A percentile compares a stretch with the other conserved stretches of the same genome.
Conservation (phyloP, 1,140 invertebrate species). For the Drosophila orosa region DNA sequence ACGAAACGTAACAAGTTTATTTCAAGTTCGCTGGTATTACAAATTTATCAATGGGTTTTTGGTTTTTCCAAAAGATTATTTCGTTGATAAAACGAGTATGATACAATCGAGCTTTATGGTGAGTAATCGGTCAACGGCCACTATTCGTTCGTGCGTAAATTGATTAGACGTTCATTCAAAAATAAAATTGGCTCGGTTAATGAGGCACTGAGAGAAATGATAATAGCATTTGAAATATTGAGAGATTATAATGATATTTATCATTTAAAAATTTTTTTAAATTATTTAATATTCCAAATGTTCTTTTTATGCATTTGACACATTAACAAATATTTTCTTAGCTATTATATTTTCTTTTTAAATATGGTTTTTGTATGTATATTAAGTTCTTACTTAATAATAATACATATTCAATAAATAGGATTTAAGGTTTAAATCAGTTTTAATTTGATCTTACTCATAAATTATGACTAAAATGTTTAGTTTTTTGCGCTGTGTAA, state of each 20-base stretch:
- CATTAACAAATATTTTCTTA: no score
- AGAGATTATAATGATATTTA: no score
- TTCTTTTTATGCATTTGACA: no score
- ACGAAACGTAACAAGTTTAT: neutral
- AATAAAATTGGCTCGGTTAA: slow-evolving; percentile 4
- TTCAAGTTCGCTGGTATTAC: neutral
- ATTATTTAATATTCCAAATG: no score
- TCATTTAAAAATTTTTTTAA: no score
- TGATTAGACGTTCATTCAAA: slow-evolving; percentile 12
- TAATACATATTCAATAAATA: no score
- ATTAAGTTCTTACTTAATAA: no score
- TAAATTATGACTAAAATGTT: no score
- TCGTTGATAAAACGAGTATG: neutral
- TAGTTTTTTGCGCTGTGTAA: neutral
- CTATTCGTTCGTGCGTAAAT: slow-evolving; percentile 15
- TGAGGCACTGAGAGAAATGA: neutral
- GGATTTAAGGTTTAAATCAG: neutral
- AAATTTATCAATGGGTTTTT: slow-evolving; percentile 6
- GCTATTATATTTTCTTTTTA: neutral
- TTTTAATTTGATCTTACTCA: neutral
- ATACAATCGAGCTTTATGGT: slow-evolving; percentile 4
- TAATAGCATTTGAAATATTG: neutral
- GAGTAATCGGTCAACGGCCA: slow-evolving; percentile 5
- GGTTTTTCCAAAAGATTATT: slow-evolving; percentile 8
- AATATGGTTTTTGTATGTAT: neutral